Conservation (phyloP, 2,113 vertebrate species). For the Sigmodon hispidus region DNA sequence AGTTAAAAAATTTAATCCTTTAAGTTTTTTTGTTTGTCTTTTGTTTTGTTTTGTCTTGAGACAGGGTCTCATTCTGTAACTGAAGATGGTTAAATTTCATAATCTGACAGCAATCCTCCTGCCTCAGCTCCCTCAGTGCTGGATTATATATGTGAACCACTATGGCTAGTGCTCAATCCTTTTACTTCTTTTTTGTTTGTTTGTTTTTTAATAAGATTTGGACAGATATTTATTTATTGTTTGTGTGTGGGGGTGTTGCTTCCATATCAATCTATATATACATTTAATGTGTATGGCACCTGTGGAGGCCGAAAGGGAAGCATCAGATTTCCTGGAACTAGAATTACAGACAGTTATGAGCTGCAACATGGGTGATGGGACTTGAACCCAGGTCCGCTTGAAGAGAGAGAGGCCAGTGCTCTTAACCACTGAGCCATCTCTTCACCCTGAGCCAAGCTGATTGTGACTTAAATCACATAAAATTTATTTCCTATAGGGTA, state of each 20-base stretch:
- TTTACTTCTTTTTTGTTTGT: background rate
- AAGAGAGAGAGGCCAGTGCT: background rate
- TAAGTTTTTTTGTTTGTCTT: background rate
- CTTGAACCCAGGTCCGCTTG: background rate
- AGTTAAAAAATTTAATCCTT: background rate
- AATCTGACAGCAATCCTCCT: background rate
- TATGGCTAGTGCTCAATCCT: background rate
- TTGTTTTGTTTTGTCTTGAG: background rate
- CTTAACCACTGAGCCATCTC: background rate
- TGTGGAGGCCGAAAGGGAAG: background rate
- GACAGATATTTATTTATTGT: background rate
- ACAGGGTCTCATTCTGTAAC: background rate
- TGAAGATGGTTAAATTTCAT: background rate
- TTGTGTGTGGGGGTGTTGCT: background rate
- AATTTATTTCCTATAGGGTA: conserved; percentile 31
- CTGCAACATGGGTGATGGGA: too few relatives aligned
- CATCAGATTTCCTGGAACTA: background rate
- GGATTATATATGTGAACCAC: background rate
- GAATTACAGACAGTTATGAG: background rate
- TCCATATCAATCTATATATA: background rate
- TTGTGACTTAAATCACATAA: background rate
- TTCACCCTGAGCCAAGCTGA: background rate
- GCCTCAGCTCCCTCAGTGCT: background rate
- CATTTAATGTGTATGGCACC: background rate
- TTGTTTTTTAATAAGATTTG: background rate